phyloP scores from a whole-genome alignment of 2,888 invertebrate genomes.

The Drosophila pseudotakahashii region DNA sequence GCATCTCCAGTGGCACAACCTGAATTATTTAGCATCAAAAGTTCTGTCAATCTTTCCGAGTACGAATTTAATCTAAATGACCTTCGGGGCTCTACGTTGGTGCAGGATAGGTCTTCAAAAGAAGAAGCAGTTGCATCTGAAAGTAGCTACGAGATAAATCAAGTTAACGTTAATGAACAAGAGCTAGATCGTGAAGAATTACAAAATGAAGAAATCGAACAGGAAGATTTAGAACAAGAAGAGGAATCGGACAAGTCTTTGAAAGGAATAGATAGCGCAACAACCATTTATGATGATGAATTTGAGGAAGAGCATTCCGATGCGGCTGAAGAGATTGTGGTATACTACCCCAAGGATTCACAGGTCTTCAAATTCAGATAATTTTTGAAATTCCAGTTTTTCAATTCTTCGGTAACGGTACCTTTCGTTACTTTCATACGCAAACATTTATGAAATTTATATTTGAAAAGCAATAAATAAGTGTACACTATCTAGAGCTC shows the following conservation, averaged over 20 bases:
- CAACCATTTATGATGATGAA: neutral
- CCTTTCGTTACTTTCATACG: slow-evolving; percentile 14
- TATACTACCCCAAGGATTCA: slow-evolving; percentile 1
- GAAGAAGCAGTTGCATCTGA: neutral
- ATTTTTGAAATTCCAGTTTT: neutral
- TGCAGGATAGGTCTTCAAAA: neutral
- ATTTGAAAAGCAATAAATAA: slow-evolving; percentile 1
- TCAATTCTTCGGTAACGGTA: slow-evolving; percentile 1
- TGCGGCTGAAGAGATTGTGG: neutral
- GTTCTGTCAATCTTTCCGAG: neutral
- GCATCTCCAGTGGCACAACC: neutral
- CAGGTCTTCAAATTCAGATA: slow-evolving; percentile 20
- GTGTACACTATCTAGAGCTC: neutral
- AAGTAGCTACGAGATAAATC: neutral
- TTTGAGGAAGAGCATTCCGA: neutral
- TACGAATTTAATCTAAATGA: neutral
- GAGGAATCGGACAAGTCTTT: too few relatives aligned
- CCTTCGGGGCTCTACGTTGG: neutral
- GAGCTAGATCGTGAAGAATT: neutral
- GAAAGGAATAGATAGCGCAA: neutral
- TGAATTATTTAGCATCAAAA: neutral
- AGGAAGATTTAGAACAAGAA: neutral
- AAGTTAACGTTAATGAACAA: neutral
- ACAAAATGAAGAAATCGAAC: neutral
- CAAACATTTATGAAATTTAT: neutral